A percentile compares a stretch with the other conserved stretches of the same genome.
phyloP scores from a whole-genome alignment of 1,140 invertebrate genomes.

The Papilio helenus region DNA sequence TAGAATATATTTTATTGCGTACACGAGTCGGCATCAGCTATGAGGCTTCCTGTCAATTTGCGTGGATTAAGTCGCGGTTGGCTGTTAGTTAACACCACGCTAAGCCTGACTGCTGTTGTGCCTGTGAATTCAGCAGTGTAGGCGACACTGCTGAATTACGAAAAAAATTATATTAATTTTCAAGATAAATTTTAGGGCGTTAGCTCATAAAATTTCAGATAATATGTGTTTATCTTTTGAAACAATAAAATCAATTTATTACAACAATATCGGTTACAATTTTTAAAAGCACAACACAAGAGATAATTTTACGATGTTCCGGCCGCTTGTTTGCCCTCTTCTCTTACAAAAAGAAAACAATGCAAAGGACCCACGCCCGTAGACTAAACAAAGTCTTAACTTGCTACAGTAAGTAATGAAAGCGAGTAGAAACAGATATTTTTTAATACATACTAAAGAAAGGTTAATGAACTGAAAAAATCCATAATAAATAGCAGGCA shows the following conservation, averaged over 20 bases:
- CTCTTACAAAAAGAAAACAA: background rate
- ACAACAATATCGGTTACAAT: too few relatives aligned
- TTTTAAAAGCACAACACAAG: too few relatives aligned
- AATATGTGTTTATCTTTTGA: too few relatives aligned
- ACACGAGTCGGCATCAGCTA: background rate
- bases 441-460: too few relatives aligned
- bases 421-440: slow-evolving; percentile 20
- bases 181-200: too few relatives aligned
- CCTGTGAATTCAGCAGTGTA: too few relatives aligned
- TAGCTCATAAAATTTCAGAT: too few relatives aligned
- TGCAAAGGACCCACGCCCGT: background rate
- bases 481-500: too few relatives aligned
- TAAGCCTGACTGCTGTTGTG: background rate
- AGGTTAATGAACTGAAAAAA: too few relatives aligned
- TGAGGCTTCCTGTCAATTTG: slow-evolving; percentile 25
- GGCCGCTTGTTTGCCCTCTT: too few relatives aligned
- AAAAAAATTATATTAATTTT: background rate
- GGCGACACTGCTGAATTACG: background rate
- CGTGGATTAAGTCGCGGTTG: slow-evolving; percentile 9
- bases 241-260: too few relatives aligned
- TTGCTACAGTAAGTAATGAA: background rate
- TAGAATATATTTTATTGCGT: slow-evolving; percentile 6
- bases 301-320: too few relatives aligned
- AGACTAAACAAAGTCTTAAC: background rate
- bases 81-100: slow-evolving; percentile 9